Percentiles rank a stretch among this genome's conserved stretches.
These are phyloP conservation scores for Asbolus verrucosus DNA, from an alignment of 1,140 invertebrate genomes.

Conservation along the genomic window DNA sequence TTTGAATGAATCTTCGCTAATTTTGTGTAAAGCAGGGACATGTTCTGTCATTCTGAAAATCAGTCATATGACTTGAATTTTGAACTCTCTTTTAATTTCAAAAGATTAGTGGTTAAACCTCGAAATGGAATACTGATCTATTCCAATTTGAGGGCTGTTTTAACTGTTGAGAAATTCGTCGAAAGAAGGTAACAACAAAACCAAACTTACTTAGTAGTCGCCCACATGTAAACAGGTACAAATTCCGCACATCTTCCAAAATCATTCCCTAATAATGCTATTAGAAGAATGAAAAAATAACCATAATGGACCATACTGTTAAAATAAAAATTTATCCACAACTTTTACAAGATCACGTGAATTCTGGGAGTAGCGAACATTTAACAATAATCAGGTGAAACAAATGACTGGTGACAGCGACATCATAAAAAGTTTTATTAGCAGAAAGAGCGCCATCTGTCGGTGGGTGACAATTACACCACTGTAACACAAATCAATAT, in stretches of 20 bases:
- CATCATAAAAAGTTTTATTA: no score
- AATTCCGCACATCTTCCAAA: conserved; percentile 56
- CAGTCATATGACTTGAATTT: conserved; percentile 54
- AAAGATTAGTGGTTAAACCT: no score
- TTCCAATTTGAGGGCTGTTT: no score
- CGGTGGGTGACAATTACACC: no score
- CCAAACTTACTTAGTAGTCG: conserved; percentile 59
- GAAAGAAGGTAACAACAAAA: conserved; percentile 45
- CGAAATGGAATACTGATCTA: no score
- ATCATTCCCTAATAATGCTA: conserved; percentile 29
- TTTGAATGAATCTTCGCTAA: conserved; percentile 61
- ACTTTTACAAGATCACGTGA: conserved; percentile 56
- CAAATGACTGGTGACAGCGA: conserved; percentile 47
- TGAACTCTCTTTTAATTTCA: not conserved
- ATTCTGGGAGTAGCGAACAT: conserved; percentile 51
- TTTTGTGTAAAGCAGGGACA: conserved; percentile 58
- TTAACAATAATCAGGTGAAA: conserved; percentile 58
- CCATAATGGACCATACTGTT: not conserved
- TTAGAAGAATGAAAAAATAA: conserved; percentile 21
- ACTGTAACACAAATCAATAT: no score
- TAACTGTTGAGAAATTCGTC: no score
- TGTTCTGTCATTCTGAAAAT: conserved; percentile 55
- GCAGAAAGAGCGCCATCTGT: no score
- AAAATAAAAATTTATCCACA: conserved; percentile 26
- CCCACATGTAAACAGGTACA: conserved; percentile 64